Conservation (phyloP, 2,888 invertebrate genomes). For the Heliconius cydno region DNA sequence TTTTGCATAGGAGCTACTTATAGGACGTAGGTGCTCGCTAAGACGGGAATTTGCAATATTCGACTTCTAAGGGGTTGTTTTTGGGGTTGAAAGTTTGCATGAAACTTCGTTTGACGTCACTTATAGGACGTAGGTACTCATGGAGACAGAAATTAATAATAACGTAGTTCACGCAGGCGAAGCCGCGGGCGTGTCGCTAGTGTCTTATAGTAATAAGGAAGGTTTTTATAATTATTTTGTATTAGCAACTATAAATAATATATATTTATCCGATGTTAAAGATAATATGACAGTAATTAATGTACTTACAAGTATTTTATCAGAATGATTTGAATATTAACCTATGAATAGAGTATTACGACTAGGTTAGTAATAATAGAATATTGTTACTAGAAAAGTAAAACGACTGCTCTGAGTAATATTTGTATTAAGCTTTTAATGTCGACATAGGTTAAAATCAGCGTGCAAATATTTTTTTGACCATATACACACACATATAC, state of each 20-base stretch:
- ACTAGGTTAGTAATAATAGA: background rate
- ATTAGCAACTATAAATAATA: background rate
- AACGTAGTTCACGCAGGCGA: no score
- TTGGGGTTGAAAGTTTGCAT: no score
- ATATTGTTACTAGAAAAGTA: background rate
- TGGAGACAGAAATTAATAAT: no score
- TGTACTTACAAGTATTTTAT: background rate
- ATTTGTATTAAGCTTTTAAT: constrained; percentile 69
- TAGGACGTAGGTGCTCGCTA: no score
- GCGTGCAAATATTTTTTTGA: constrained; percentile 58
- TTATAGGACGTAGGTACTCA: no score
- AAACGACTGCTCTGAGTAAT: constrained; percentile 57
- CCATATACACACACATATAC: constrained; percentile 50
- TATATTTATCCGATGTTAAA: background rate
- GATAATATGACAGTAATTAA: background rate
- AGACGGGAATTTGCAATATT: no score
- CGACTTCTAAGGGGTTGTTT: no score
- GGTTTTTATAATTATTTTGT: background rate
- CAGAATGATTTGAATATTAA: background rate
- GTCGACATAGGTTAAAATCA: constrained; percentile 67
- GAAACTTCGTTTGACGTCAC: no score
- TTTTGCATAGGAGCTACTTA: no score
- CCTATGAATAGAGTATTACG: background rate
- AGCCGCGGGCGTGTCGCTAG: no score
- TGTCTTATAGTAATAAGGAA: no score